Base-by-base conservation (phyloP, 2,888 invertebrate species). In the Epirrita christyi region DNA sequence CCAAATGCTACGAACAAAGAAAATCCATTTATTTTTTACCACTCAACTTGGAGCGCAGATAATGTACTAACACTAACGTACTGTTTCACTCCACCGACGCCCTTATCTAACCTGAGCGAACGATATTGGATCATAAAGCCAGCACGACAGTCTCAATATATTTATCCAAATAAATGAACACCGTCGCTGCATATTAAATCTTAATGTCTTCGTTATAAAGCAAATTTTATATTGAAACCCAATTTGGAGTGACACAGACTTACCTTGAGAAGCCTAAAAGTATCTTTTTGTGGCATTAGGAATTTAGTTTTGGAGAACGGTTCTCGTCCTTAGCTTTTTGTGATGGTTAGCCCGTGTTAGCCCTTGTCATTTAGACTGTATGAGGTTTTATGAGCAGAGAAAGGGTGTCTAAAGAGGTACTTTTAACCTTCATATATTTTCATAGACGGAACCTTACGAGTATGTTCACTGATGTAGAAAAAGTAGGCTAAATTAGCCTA, bases 11-110 rank as follows among this genome's bases (percentile, higher is more conserved):
- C 46, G 59, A 56, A 71, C 68, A 70, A 71, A 70, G 68, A 63
- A 66, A 74, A 64, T 66, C 67, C 63, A 70, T 71, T 68, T 70
- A 59, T 52, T 63, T 66, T 51, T 66, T 64, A 51, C 57, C 45
- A 32, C 55, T 52, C 58, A 9, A 37, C 10, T 32, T 9, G 32
- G 6, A 14, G 32, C 8, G 15, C 32, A 34, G 3, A 10, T 2
- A 9, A 32, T 7, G 32, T 9, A 32, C 2, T 32, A 32, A 7
- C 7, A 2, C 32, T 32, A 32, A 32, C 21, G 2, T 21, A 15
- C 42, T 50, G 8, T 37, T 28, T 28, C 42, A 50, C 54, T 58
- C 32, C 47, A 34, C 28, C 32, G 2, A 32, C 0, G 9, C 8
- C 21, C 21, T 21, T 21, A 21, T 21, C 4, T 21, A 21, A 21